Conservation (phyloP, 2,888 invertebrate species). For the Cataglyphis altisquamis region DNA sequence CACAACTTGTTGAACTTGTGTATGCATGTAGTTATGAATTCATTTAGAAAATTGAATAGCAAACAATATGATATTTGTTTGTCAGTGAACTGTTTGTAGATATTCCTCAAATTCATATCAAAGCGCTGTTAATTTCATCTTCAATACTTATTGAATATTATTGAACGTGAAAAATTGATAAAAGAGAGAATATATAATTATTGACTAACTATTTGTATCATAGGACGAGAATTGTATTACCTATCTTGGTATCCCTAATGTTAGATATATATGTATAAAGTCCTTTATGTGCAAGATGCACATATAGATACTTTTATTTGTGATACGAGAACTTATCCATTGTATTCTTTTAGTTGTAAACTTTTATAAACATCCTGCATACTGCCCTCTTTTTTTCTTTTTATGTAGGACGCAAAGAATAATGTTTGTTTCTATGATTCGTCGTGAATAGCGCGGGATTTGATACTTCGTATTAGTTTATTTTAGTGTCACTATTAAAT, state of each 20-base stretch:
- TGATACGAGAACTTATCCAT: conserved; percentile 42
- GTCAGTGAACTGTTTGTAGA: conserved; percentile 60
- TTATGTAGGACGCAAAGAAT: conserved; percentile 31
- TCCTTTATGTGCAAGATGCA: conserved; percentile 13
- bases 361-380: conserved; percentile 23
- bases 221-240: conserved; percentile 59
- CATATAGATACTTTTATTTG: conserved; percentile 42
- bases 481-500: conserved; percentile 53
- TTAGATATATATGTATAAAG: conserved; percentile 39
- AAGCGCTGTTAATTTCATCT: conserved; percentile 59
- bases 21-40: conserved; percentile 63
- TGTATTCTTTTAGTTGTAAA: conserved; percentile 63
- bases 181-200: conserved; percentile 54
- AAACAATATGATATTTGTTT: conserved; percentile 27
- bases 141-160: conserved; percentile 50
- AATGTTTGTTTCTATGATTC: conserved; percentile 22
- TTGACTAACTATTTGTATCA: conserved; percentile 57
- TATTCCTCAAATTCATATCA: conserved; percentile 39
- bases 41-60: conserved; percentile 61
- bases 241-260: conserved; percentile 36
- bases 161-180: conserved; percentile 36
- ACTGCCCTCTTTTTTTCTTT: not conserved
- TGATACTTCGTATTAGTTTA: conserved; percentile 44
- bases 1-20: conserved; percentile 38
- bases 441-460: conserved; percentile 33